phyloP scores from a whole-genome alignment of 2,888 invertebrate genomes.

The Lepeophtheirus nordmannii region DNA sequence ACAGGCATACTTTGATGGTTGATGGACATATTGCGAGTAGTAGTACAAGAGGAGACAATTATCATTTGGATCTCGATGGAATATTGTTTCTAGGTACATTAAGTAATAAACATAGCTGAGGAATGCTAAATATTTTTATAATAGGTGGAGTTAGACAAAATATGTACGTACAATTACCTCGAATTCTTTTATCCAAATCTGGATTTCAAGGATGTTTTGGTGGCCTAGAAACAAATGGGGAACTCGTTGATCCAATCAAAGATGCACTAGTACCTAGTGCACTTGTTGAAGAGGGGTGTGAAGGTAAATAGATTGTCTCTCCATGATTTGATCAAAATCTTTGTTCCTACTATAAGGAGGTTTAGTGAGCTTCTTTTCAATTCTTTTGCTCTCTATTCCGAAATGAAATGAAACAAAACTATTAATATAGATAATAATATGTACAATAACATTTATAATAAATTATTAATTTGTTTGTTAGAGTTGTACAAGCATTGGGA shows the following conservation, averaged over 20 bases:
- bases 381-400: too few species aligned
- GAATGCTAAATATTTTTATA: background rate
- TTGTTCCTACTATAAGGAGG: too few species aligned
- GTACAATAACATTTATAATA: too few species aligned
- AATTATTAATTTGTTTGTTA: too few species aligned
- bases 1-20: constrained; percentile 73
- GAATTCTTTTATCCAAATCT: constrained; percentile 9
- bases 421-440: too few species aligned
- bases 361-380: too few species aligned
- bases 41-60: constrained; percentile 40
- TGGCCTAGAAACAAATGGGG: constrained; percentile 75
- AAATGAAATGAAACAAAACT: too few species aligned
- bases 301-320: constrained; percentile 46
- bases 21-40: constrained; percentile 71
- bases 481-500: too few species aligned
- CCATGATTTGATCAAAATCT: background rate
- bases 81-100: constrained; percentile 60
- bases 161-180: constrained; percentile 9
- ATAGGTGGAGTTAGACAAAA: constrained; percentile 7
- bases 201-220: constrained; percentile 67
- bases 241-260: constrained; percentile 65
- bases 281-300: constrained; percentile 69
- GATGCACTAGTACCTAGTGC: constrained; percentile 76
- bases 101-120: background rate
- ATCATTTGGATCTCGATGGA: constrained; percentile 73